phyloP scores from a whole-genome alignment of 2,797 vertebrate genomes.

The Siniperca scherzeri region DNA sequence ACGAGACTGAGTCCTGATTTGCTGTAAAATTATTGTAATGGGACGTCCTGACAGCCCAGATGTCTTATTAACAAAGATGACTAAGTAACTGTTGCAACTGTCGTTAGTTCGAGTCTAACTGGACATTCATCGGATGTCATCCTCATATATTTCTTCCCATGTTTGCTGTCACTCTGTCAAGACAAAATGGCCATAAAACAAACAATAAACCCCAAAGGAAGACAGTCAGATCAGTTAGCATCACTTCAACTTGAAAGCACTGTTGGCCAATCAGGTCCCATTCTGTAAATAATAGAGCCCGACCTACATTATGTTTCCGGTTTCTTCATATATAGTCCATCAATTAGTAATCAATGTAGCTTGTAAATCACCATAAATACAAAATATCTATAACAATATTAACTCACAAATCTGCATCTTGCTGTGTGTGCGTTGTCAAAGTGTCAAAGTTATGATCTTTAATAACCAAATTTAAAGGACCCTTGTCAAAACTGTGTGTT shows the following conservation, averaged over 20 bases:
- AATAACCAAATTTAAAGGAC: not conserved
- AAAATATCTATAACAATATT: constrained; percentile 3
- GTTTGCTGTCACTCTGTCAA: not conserved
- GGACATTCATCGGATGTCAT: not conserved
- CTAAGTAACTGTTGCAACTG: not conserved
- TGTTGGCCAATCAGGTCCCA: not conserved
- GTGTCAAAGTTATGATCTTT: not conserved
- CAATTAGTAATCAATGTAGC: not conserved
- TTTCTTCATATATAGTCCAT: constrained; percentile 2
- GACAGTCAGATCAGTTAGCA: not conserved
- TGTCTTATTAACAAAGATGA: not conserved
- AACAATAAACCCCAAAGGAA: not conserved
- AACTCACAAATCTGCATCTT: not conserved
- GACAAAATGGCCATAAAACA: not conserved
- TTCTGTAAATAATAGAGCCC: not conserved
- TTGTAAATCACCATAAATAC: not conserved
- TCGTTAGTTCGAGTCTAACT: not conserved
- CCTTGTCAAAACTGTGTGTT: not conserved
- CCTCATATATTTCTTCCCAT: too few species aligned
- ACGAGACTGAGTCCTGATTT: not conserved
- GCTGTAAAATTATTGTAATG: not conserved
- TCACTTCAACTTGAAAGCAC: not conserved
- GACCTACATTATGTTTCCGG: not conserved
- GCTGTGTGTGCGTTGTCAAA: too few species aligned
- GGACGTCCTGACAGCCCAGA: not conserved